A percentile compares a stretch with the other conserved stretches of the same genome.
Conservation (phyloP, 2,888 invertebrate species). For the Drymonia ruficornis region DNA sequence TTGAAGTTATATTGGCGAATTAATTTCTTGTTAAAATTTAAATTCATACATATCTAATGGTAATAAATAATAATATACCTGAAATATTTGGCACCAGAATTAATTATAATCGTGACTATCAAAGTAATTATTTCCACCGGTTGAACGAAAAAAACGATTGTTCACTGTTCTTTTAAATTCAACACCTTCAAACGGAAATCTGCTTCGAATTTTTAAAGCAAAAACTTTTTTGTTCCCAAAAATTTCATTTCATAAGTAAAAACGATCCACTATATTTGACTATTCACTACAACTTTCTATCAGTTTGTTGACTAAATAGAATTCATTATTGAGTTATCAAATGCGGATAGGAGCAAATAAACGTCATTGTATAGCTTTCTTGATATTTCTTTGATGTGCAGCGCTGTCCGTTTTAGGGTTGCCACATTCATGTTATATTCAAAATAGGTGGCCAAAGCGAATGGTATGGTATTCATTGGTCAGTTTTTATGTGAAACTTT, state of each 20-base stretch:
- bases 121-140: background rate
- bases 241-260: background rate
- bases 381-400: constrained; percentile 13
- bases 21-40: no score
- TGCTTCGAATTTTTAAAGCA: background rate
- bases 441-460: no score
- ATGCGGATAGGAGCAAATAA: constrained; percentile 31
- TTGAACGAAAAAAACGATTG: background rate
- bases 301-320: constrained; percentile 8
- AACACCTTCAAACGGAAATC: background rate
- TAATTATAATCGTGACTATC: no score
- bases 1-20: no score
- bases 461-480: no score
- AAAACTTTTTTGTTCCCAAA: background rate
- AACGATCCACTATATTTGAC: constrained; percentile 1
- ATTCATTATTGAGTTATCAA: constrained; percentile 35
- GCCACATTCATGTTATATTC: background rate
- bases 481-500: no score
- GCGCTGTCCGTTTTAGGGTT: background rate
- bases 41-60: no score
- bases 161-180: background rate
- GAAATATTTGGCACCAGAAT: no score
- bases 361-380: constrained; percentile 36
- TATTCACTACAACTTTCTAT: constrained; percentile 6
- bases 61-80: no score